These are phyloP conservation scores for Tetrao urogallus DNA, from an alignment of 2,113 vertebrate species.

Conservation along the genomic window DNA sequence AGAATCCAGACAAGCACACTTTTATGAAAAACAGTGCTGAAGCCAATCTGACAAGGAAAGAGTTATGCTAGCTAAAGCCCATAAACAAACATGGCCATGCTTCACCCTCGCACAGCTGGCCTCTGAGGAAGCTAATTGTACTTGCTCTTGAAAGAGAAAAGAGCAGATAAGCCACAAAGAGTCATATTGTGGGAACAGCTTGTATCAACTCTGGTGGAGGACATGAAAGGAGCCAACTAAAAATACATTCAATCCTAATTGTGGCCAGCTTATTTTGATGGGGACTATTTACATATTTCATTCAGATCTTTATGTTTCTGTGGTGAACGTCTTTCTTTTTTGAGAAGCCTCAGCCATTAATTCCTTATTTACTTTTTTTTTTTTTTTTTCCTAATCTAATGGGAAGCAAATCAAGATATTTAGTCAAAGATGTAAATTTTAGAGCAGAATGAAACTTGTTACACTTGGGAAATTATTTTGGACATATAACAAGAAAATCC, in stretches of 20 bases:
- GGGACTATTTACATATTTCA: slow-evolving; percentile 21
- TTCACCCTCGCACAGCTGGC: slow-evolving; percentile 15
- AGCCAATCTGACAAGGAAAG: background rate
- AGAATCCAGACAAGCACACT: background rate
- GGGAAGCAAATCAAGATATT: background rate
- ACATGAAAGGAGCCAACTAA: slow-evolving; percentile 44
- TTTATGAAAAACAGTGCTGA: background rate
- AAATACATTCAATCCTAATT: slow-evolving; percentile 5
- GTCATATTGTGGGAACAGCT: slow-evolving; percentile 20
- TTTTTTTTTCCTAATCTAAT: background rate
- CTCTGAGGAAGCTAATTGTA: background rate
- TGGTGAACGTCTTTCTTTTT: background rate
- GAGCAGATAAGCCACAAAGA: slow-evolving; percentile 33
- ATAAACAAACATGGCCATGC: background rate
- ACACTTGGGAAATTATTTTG: background rate
- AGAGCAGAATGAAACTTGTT: background rate
- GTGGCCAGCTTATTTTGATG: slow-evolving; percentile 3
- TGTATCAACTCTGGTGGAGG: background rate
- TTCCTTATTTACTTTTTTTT: background rate
- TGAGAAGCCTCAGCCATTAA: background rate
- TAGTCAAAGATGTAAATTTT: background rate
- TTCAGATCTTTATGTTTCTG: background rate
- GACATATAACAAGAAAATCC: background rate
- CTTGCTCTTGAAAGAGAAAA: slow-evolving; percentile 36
- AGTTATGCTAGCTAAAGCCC: background rate